These are phyloP conservation scores for Muschampia plurimacula DNA, from an alignment of 2,888 invertebrate species.

Conservation along the genomic window DNA sequence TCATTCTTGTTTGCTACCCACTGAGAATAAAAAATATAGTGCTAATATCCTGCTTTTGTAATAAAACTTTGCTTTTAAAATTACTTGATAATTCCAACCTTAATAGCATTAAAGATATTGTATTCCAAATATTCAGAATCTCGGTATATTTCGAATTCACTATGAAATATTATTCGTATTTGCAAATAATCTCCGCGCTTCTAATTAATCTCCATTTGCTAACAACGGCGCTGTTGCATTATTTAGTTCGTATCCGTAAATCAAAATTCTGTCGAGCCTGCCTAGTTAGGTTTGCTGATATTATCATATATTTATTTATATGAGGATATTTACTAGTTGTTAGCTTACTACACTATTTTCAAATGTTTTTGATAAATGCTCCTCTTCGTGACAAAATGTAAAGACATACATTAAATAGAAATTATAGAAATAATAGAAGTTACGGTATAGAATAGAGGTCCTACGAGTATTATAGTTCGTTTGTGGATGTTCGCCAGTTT, in stretches of 20 bases:
- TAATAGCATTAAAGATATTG: too few relatives aligned
- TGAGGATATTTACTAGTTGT: background rate
- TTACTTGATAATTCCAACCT: too few relatives aligned
- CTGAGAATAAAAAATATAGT: too few relatives aligned
- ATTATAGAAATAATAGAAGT: too few relatives aligned
- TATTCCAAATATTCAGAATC: background rate
- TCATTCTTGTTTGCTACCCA: too few relatives aligned
- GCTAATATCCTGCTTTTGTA: too few relatives aligned
- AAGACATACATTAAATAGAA: too few relatives aligned
- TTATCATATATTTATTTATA: background rate
- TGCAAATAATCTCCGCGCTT: constrained; percentile 1
- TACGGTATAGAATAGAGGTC: too few relatives aligned
- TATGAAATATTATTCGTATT: constrained; percentile 10
- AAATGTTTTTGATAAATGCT: background rate
- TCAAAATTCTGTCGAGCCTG: constrained; percentile 12
- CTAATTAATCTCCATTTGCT: constrained; percentile 20
- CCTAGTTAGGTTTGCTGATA: constrained; percentile 8
- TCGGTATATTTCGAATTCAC: background rate
- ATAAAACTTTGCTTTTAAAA: too few relatives aligned
- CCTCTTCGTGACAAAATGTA: too few relatives aligned
- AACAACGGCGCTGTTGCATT: constrained; percentile 24
- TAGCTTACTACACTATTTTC: background rate
- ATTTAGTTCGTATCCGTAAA: constrained; percentile 18
- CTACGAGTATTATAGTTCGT: too few relatives aligned
- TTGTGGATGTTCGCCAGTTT: too few relatives aligned